These are phyloP conservation scores for Chaunax sp. DNA, from an alignment of 2,797 vertebrate species.

Conservation along the genomic window DNA sequence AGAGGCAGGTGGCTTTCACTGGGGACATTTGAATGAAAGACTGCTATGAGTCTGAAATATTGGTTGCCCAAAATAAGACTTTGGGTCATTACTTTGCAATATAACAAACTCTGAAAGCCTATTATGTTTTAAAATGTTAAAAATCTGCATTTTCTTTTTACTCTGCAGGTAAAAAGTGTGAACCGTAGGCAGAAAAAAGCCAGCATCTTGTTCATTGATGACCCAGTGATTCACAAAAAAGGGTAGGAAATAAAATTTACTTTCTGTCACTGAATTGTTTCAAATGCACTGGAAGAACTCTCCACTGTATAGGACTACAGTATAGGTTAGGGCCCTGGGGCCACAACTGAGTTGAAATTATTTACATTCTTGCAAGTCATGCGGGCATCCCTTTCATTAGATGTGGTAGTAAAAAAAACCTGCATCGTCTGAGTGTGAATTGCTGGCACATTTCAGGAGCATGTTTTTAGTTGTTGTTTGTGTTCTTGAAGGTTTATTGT, in stretches of 20 bases:
- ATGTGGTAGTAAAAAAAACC: not conserved
- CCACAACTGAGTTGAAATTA: not conserved
- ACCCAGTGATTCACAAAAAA: conserved; percentile 67
- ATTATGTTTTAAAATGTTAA: not conserved
- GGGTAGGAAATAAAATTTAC: conserved; percentile 69
- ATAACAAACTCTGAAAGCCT: not conserved
- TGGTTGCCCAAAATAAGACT: not conserved
- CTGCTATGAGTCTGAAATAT: not conserved
- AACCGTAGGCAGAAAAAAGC: conserved; percentile 86
- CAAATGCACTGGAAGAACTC: not conserved
- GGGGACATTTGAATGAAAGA: not conserved
- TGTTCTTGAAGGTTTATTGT: conserved; percentile 83
- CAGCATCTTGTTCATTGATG: conserved; percentile 89
- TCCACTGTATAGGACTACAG: not conserved
- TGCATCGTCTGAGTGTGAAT: not conserved
- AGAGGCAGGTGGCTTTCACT: not conserved
- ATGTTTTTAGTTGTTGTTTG: conserved; percentile 4
- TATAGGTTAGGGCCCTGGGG: not conserved
- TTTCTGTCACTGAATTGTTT: conserved; percentile 11
- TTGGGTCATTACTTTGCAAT: not conserved
- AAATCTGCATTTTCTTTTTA: not conserved
- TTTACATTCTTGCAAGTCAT: not conserved
- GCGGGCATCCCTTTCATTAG: no score
- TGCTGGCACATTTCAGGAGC: not conserved
- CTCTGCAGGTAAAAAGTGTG: conserved; percentile 87